Conservation (phyloP, 2,113 vertebrate species). For the Hippolais icterina region DNA sequence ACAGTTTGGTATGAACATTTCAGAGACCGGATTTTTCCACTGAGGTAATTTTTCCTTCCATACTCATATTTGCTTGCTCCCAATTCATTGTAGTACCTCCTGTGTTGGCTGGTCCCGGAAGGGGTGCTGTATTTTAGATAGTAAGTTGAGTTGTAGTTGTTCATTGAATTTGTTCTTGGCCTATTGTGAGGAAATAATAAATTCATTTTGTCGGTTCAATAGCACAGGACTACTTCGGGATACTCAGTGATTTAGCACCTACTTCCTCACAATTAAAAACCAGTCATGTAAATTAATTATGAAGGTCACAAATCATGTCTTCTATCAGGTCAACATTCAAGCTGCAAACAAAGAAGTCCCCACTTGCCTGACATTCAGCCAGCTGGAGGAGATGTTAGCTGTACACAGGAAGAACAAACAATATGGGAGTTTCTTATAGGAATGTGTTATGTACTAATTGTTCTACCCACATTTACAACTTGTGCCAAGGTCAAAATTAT, state of each 20-base stretch:
- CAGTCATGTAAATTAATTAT: neutral
- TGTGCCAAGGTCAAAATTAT: neutral
- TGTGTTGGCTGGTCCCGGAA: neutral
- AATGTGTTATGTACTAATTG: neutral
- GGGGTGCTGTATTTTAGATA: neutral
- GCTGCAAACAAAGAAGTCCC: neutral
- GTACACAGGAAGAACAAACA: neutral
- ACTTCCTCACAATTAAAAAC: conserved; percentile 1
- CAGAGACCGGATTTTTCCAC: neutral
- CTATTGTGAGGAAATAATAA: conserved; percentile 35
- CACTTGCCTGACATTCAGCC: neutral
- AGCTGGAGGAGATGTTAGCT: neutral
- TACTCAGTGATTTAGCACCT: conserved; percentile 3
- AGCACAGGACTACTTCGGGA: neutral
- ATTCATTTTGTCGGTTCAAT: conserved; percentile 37
- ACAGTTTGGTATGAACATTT: neutral
- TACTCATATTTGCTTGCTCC: neutral
- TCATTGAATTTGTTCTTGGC: conserved; percentile 3
- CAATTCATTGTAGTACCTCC: neutral
- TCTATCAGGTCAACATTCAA: neutral
- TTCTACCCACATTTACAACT: neutral
- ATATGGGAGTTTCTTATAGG: neutral
- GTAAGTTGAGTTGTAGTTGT: neutral
- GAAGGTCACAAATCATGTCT: neutral
- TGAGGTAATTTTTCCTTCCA: neutral